Conservation (phyloP, 2,113 vertebrate species). For the Nothoprocta perdicaria region DNA sequence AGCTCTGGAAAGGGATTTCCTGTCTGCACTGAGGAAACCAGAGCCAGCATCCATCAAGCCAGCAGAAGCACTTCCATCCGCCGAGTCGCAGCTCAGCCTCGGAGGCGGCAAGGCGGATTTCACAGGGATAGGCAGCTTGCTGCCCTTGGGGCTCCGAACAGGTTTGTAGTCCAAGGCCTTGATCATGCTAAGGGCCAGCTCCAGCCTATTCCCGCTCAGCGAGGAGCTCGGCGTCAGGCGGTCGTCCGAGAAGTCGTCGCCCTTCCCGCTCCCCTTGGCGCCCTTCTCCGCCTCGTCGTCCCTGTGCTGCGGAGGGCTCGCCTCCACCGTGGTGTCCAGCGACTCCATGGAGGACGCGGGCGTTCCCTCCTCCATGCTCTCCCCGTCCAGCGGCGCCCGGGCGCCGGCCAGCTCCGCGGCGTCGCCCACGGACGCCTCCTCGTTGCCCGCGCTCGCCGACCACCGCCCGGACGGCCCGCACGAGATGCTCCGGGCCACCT, state of each 20-base stretch:
- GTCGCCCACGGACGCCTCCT: slow-evolving; percentile 75
- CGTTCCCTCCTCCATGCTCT: slow-evolving; percentile 80
- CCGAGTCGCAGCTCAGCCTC: slow-evolving; percentile 49
- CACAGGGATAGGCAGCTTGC: slow-evolving; percentile 86
- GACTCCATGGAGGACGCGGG: slow-evolving; percentile 87
- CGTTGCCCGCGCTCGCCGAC: slow-evolving; percentile 73
- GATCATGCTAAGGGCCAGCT: slow-evolving; percentile 82
- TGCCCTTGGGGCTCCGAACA: slow-evolving; percentile 83
- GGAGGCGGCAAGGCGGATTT: slow-evolving; percentile 72
- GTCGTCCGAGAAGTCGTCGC: slow-evolving; percentile 80
- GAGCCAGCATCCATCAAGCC: not conserved
- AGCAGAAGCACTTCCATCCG: slow-evolving; percentile 56
- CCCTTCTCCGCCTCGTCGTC: slow-evolving; percentile 71
- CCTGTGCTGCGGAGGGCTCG: slow-evolving; percentile 56
- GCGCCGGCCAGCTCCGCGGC: slow-evolving; percentile 62
- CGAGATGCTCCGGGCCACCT: slow-evolving; percentile 85
- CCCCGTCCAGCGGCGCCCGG: slow-evolving; percentile 77
- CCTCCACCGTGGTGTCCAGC: slow-evolving; percentile 79
- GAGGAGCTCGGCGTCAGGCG: slow-evolving; percentile 53
- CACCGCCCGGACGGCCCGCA: slow-evolving; percentile 82
- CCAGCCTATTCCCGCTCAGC: slow-evolving; percentile 70
- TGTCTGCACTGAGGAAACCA: slow-evolving; percentile 59
- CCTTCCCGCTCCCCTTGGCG: slow-evolving; percentile 74
- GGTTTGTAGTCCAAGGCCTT: slow-evolving; percentile 86
- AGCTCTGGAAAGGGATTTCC: slow-evolving; percentile 71